Percentiles rank a stretch among this genome's conserved stretches.
Evolutionary conservation across 1,140 invertebrate genomes (phyloP).

Genomic region (Aradophagus sp.): DNA sequence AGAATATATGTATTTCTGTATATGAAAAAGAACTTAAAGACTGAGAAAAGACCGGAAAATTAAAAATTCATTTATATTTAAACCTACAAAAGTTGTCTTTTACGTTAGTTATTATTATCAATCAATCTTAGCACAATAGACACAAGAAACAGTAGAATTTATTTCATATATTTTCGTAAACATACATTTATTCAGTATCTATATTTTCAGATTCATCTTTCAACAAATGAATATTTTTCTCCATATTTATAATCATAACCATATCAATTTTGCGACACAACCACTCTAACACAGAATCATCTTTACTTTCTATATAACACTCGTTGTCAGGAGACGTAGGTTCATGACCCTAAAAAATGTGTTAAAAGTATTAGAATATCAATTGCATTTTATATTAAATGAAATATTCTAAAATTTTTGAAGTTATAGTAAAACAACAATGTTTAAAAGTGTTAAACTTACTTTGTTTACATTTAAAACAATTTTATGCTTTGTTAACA

Average conservation of each 20-base stretch:
- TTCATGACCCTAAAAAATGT: conserved; percentile 75
- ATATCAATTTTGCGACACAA: conserved; percentile 83
- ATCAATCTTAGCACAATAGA: too few relatives aligned
- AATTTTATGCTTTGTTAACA: conserved; percentile 79
- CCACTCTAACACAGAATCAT: conserved; percentile 80
- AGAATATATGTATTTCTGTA: too few relatives aligned
- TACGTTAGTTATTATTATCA: too few relatives aligned
- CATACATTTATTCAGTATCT: conserved; percentile 10
- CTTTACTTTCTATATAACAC: conserved; percentile 80
- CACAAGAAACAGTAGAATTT: too few relatives aligned
- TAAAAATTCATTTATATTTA: too few relatives aligned
- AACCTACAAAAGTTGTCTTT: too few relatives aligned
- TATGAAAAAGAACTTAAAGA: too few relatives aligned
- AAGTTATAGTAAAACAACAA: not conserved
- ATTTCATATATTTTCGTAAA: too few relatives aligned
- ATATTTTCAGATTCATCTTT: conserved; percentile 51
- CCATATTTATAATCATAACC: conserved; percentile 82
- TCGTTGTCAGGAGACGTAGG: conserved; percentile 77
- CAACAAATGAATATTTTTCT: conserved; percentile 73
- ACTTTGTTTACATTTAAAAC: conserved; percentile 84
- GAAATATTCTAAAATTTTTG: too few relatives aligned
- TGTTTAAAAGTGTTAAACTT: conserved; percentile 27
- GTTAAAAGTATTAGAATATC: too few relatives aligned
- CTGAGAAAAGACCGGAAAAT: too few relatives aligned
- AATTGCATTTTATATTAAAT: too few relatives aligned